Base-by-base conservation (phyloP, 2,113 vertebrate species). In the Colistium nudipinnis region DNA sequence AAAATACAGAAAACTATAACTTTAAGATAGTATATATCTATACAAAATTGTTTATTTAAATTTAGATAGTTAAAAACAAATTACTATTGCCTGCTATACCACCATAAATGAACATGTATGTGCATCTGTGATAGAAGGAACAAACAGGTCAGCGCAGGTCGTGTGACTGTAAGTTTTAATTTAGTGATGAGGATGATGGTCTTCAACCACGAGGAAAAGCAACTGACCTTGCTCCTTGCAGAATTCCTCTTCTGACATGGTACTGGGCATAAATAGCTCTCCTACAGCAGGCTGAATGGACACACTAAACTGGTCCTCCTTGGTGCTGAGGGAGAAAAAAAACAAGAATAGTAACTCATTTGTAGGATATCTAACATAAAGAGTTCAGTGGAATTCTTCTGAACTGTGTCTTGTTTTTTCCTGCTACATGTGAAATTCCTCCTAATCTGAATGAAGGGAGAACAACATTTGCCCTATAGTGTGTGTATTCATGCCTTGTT, bases 211-310 rank as follows among this genome's bases (percentile, higher is more conserved):
- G 10, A 12, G 9, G 43, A 10, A 2, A 14, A 2, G 33, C n/a
- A 41, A 8, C 92, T 94, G 79, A 98, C 97, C 94, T 94, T 96
- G 96, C 62, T 98, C 95, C 83, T 88, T 94, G 88, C 86, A 93
- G 81, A 97, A 98, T 84, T 98, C 97, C 45, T 94, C 93, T 71
- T 99, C 94, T 12, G 93, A 94, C 94, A 98, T 95, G 78, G 90
- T 93, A 59, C 94, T 92, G 70, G 96, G 95, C 84, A 95, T 93
- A 28, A 99, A 85, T 12, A 99, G 91, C 57, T 99, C 98, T 84
- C 98, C 97, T 69, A 97, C 93, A 33, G 93, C 93, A 6, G 96
- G 96, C 4, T 97, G 96, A 85, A 99, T 94, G 64, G 70, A 95
- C 83, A 99, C 96, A 70, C 6, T 92, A 90, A 98, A 99, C 81